Evolutionary conservation across 2,888 invertebrate species (phyloP), one percentile per base, ranked within the genome.

Genomic region (Volucella zonaria): DNA sequence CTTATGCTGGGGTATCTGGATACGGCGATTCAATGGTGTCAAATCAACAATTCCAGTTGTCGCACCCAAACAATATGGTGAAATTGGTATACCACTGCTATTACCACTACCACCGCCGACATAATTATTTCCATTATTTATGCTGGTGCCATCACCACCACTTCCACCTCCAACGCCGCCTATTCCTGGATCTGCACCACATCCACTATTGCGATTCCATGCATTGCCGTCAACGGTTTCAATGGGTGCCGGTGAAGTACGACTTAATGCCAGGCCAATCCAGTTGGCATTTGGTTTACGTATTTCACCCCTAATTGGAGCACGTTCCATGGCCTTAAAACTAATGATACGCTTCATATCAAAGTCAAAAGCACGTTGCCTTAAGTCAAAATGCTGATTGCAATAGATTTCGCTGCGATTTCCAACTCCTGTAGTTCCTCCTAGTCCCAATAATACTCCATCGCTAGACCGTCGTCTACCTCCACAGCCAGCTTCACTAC

Each of bases 251-350:
- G 97, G 97, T 89, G 96, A 96, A 0, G 98, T 97, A 89, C 96
- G 95, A 90, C 98, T 98, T 90, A 98, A 95, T 80, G 97, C 98
- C 91, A 96, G 95, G 0, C 98, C 98, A 54, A 97, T 94, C 98
- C 98, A 92, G 82, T 89, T 90, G 12, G 91, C 85, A 2, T 90
- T 92, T 9, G 92, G n/a, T n/a, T n/a, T n/a, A n/a, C n/a, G n/a
- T n/a, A n/a, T n/a, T n/a, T n/a, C n/a, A n/a, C n/a, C n/a, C n/a
- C n/a, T n/a, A n/a, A n/a, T n/a, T n/a, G n/a, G n/a, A n/a, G n/a
- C n/a, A n/a, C n/a, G n/a, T n/a, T n/a, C n/a, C n/a, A n/a, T n/a
- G n/a, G n/a, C n/a, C n/a, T n/a, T n/a, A n/a, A n/a, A n/a, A n/a
- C n/a, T n/a, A n/a, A n/a, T n/a, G n/a, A n/a, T n/a, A n/a, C n/a